Evolutionary conservation across 2,113 vertebrate genomes (phyloP).

Genomic region (Entelurus aequoreus): DNA sequence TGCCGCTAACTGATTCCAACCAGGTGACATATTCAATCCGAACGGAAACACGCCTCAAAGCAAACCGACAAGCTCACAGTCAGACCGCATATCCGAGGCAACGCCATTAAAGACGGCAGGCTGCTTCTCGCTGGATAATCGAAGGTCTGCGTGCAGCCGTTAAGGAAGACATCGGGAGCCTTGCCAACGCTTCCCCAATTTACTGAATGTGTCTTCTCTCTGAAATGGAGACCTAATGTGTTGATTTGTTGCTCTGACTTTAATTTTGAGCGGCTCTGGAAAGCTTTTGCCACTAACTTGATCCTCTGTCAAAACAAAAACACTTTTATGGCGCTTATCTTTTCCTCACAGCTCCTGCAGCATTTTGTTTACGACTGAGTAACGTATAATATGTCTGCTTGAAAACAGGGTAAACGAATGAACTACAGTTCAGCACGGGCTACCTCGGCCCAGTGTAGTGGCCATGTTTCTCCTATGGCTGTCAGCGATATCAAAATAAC

Average conservation of each 20-base stretch:
- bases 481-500: too few species aligned
- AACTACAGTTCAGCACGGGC: background rate
- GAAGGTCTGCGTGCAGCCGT: constrained; percentile 27
- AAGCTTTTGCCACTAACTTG: constrained; percentile 2
- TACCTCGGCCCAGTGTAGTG: background rate
- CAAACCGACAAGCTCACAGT: background rate
- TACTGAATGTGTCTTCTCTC: constrained; percentile 16
- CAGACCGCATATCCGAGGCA: constrained; percentile 17
- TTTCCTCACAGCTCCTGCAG: background rate
- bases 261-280: background rate
- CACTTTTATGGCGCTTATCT: background rate
- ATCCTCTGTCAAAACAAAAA: constrained; percentile 4
- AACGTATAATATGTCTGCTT: background rate
- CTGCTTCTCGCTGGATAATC: constrained; percentile 42
- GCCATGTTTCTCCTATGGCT: too few species aligned
- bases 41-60: constrained; percentile 8
- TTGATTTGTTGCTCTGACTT: background rate
- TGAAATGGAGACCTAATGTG: background rate
- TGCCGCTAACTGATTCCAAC: constrained; percentile 17
- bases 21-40: constrained; percentile 56
- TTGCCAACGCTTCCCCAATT: constrained; percentile 31
- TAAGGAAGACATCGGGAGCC: constrained; percentile 47
- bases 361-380: background rate
- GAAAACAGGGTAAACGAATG: background rate
- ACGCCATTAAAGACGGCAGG: constrained; percentile 30